Evolutionary conservation across 1,140 invertebrate genomes (phyloP).

Genomic region (Calosoma granatense): DNA sequence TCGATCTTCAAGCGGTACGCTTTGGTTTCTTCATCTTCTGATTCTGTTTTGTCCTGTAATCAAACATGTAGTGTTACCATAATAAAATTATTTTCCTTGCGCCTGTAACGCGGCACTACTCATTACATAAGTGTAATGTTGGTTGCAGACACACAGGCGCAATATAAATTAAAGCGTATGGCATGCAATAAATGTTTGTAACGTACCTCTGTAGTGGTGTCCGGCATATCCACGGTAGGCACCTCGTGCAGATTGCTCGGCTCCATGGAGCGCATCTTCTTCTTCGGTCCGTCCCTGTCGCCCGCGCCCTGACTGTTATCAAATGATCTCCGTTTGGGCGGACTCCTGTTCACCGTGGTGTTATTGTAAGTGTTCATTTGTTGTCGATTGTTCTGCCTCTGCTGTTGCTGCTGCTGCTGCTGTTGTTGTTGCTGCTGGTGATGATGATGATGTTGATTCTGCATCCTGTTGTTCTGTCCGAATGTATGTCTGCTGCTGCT

Average conservation of each 20-base stretch:
- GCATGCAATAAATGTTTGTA: slow-evolving; percentile 1
- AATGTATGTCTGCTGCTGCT: background rate
- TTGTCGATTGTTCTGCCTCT: background rate
- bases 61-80: too few relatives aligned
- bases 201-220: slow-evolving; percentile 1
- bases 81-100: slow-evolving; percentile 9
- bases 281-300: background rate
- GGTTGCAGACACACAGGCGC: slow-evolving; percentile 1
- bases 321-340: background rate
- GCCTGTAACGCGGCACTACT: slow-evolving; percentile 12
- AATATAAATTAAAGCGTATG: background rate
- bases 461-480: background rate
- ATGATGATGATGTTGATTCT: background rate
- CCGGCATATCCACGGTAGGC: slow-evolving; percentile 9
- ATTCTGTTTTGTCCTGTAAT: slow-evolving; percentile 20
- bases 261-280: slow-evolving; percentile 2
- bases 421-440: background rate
- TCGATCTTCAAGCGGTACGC: slow-evolving; percentile 53
- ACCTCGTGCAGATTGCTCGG: slow-evolving; percentile 10
- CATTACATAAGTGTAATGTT: slow-evolving; percentile 3
- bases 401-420: background rate
- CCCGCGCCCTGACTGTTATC: background rate
- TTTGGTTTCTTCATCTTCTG: slow-evolving; percentile 50
- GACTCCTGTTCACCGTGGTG: background rate
- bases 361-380: background rate